Base-by-base conservation (phyloP, 1,140 invertebrate genomes). In the Batillaria attramentaria region DNA sequence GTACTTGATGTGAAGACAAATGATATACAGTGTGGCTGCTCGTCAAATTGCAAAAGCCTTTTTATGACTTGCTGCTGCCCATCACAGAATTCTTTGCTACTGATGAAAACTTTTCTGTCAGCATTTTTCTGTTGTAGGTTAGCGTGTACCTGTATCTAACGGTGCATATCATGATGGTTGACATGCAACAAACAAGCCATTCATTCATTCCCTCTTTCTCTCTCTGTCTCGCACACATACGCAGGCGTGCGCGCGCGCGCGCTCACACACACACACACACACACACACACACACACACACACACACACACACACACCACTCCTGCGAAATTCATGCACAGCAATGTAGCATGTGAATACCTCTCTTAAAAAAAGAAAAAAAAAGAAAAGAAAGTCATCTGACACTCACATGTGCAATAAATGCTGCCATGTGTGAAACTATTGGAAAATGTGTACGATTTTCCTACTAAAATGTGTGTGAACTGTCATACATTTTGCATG, bases 271-370 rank as follows among this genome's bases (percentile, higher is more conserved):
- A 37, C 33, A n/a, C 57, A 62, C 57, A n/a, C 57, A 62, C 57
- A 62, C 57, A 62, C n/a, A 62, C 57, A 62, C 57, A 62, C 57
- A 62, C 41, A 5, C 70, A 72, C 39, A 50, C 28, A 72, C 69
- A 72, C 69, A 72, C 37, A 46, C 70, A 46, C 70, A 72, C 70
- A 72, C 0, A 46, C 70, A 72, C 24, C 0, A 39, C 13, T 16
- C 5, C 70, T n/a, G n/a, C n/a, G n/a, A n/a, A n/a, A 72, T 42
- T 43, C 20, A 13, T 42, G 46, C 39, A 50, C 18, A 46, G 39
- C 42, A 2, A 46, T 42, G n/a, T n/a, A n/a, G n/a, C n/a, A n/a
- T n/a, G n/a, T n/a, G n/a, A n/a, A n/a, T n/a, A n/a, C n/a, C n/a
- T n/a, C n/a, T n/a, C n/a, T n/a, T n/a, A n/a, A n/a, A n/a, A n/a